Evolutionary conservation across 1,140 invertebrate genomes (phyloP).

Genomic region (Drosophila sturtevanti): DNA sequence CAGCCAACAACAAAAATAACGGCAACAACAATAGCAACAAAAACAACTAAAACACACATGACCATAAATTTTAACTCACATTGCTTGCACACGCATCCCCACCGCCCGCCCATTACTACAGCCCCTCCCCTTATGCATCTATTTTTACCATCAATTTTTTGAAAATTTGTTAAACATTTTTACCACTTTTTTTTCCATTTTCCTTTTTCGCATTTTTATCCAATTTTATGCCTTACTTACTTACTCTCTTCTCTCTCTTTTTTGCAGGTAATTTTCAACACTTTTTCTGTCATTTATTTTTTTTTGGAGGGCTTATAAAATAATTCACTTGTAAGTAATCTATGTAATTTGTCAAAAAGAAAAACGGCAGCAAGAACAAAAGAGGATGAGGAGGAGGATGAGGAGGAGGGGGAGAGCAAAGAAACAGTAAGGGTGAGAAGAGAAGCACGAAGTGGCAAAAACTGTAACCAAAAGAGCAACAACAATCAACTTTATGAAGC

Average conservation of each 20-base stretch:
- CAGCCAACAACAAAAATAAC: background rate
- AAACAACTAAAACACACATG: slow-evolving; percentile 41
- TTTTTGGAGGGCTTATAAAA: slow-evolving; percentile 30
- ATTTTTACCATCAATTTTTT: background rate
- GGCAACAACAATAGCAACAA: background rate
- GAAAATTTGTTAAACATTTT: slow-evolving; percentile 5
- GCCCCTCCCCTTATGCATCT: background rate
- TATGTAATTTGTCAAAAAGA: slow-evolving; percentile 60
- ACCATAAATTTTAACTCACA: slow-evolving; percentile 44
- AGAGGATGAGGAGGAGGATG: background rate
- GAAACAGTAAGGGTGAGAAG: too few species aligned
- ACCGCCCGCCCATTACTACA: slow-evolving; percentile 17
- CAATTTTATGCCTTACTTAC: slow-evolving; percentile 10
- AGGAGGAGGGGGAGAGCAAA: background rate
- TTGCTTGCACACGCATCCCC: too few species aligned
- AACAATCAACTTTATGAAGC: slow-evolving; percentile 58
- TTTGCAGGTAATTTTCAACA: slow-evolving; percentile 55
- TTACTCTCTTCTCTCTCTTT: slow-evolving; percentile 27
- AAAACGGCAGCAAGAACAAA: background rate
- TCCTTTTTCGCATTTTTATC: slow-evolving; percentile 16
- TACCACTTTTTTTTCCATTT: slow-evolving; percentile 15
- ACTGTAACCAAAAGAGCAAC: slow-evolving; percentile 26
- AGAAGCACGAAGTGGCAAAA: slow-evolving; percentile 1
- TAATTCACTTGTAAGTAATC: slow-evolving; percentile 56
- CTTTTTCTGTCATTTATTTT: slow-evolving; percentile 13